Percentiles rank a stretch among this genome's conserved stretches.
Conservation (phyloP, 2,888 invertebrate genomes). For the Baccha elongata region DNA sequence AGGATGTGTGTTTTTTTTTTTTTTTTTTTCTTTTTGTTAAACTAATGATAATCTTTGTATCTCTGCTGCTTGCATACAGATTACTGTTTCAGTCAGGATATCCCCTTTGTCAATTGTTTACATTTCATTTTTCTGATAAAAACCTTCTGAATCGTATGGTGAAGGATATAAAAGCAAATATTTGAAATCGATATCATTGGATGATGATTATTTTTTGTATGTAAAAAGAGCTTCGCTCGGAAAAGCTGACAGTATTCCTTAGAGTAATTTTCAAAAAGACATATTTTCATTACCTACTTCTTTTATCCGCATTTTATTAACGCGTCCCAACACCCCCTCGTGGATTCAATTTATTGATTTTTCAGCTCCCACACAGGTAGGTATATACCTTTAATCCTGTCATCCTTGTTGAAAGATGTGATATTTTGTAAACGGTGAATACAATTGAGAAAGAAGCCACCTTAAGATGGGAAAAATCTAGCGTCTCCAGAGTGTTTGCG, state of each 20-base stretch:
- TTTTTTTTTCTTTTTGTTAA: slow-evolving; percentile 7
- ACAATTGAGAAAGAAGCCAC: slow-evolving; percentile 33
- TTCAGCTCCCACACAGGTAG: slow-evolving; percentile 2
- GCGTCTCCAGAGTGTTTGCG: background rate
- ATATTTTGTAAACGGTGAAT: slow-evolving; percentile 37
- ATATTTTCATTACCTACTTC: slow-evolving; percentile 7
- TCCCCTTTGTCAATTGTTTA: slow-evolving; percentile 28
- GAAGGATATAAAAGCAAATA: background rate
- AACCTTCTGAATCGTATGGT: background rate
- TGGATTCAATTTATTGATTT: slow-evolving; percentile 18
- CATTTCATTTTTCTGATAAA: slow-evolving; percentile 8
- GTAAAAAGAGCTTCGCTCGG: background rate
- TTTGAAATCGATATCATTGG: background rate
- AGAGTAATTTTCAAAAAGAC: slow-evolving; percentile 5
- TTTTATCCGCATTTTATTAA: background rate
- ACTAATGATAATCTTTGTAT: slow-evolving; percentile 56
- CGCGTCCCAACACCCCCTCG: background rate
- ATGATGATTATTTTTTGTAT: background rate
- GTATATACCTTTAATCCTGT: background rate
- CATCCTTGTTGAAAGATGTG: slow-evolving; percentile 2
- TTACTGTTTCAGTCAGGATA: slow-evolving; percentile 26
- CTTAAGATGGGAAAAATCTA: slow-evolving; percentile 11
- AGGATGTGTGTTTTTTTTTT: background rate
- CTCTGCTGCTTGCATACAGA: slow-evolving; percentile 48
- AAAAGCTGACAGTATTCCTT: background rate